Base-by-base conservation (phyloP, 2,888 invertebrate species). In the Erebia epiphron region DNA sequence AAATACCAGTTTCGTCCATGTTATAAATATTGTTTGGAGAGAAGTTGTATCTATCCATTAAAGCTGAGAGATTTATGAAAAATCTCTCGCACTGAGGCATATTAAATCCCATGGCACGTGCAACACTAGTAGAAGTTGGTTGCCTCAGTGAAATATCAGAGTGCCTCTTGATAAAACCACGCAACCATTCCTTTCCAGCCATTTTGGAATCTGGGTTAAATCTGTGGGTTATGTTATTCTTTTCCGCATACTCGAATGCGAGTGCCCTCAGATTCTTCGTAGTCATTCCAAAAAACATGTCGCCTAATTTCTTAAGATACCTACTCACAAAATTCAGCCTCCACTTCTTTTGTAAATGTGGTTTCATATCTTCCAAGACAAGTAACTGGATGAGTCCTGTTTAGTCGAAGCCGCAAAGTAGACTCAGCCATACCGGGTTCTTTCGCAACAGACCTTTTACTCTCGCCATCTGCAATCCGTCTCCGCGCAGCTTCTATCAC, bases 211-310 rank as follows among this genome's bases (percentile, higher is more conserved):
- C 49, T 49, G 21, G 49, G 49, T 62, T 49, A 62, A 62, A 62
- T 21, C 62, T 35, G 62, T 63, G 62, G 10, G 21, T 7, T 18
- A 63, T 49, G 14, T 63, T 63, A 11, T 63, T 63, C 26, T 63
- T 63, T 26, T 50, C 50, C 18, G 62, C 50, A 18, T 49, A 49
- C 21, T 63, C 62, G 50, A 21, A 63, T 21, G 62, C 50, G 11
- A 63, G 49, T 50, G 62, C 21, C 13, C 62, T 16, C 50, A 63
- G 21, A 50, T 63, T 9, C 49, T 63, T 63, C 13, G 62, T 50
- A 21, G 62, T 63, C 62, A 63, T 63, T 13, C 50, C 62, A 26
- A 50, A 49, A 61, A 63, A 63, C 62, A 63, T 63, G 5, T 18
- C 49, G 21, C 50, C 62, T 63, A 63, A 49, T 21, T 18, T 49